Evolutionary conservation across 1,140 invertebrate species (phyloP), one percentile per base, ranked within the genome.

Genomic region (Zaprionus gabonicus): DNA sequence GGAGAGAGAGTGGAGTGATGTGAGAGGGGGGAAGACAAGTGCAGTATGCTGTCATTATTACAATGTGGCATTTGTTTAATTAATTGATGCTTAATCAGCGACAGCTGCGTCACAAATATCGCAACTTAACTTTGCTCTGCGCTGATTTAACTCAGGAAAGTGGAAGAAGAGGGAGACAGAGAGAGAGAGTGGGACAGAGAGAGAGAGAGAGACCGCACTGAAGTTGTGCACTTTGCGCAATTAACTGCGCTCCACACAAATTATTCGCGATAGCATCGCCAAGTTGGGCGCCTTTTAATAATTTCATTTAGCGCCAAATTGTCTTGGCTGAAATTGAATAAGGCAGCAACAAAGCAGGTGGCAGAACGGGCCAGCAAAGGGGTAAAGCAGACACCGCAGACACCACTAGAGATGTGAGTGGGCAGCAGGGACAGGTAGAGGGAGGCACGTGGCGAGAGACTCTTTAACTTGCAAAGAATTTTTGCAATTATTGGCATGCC

Each of bases 71-170:
- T 76, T 87, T 84, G 81, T 87, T 88, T 88, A 84, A 88, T 87
- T 87, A 87, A 87, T 87, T 88, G 85, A 78, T 76, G 71, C 81
- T 83, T 84, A 87, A 87, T 87, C 83, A 87, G 71, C 68, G 78
- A 81, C 84, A 87, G 75, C 83, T 81, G 80, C 69, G 71, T 34
- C 23, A 34, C 36, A 6, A 60, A 55, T 46, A 67, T 55, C 17
- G 34, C 46, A 38, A 56, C 28, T 31, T 66, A 20, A 66, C 51
- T 34, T 58, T 58, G 62, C 63, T 51, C 51, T 63, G 62, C 63
- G 51, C 51, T 49, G 44, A 68, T 71, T 51, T 34, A 20, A 36
- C 38, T 58, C 76, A 31, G 9, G 15, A 49, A 34, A 56, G n/a
- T 25, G 68, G 41, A 17, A n/a, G 3, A 2, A 20, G n/a, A 46